A percentile compares a stretch with the other conserved stretches of the same genome.
Evolutionary conservation across 2,113 vertebrate species (phyloP).

Genomic region (Morone chrysops): DNA sequence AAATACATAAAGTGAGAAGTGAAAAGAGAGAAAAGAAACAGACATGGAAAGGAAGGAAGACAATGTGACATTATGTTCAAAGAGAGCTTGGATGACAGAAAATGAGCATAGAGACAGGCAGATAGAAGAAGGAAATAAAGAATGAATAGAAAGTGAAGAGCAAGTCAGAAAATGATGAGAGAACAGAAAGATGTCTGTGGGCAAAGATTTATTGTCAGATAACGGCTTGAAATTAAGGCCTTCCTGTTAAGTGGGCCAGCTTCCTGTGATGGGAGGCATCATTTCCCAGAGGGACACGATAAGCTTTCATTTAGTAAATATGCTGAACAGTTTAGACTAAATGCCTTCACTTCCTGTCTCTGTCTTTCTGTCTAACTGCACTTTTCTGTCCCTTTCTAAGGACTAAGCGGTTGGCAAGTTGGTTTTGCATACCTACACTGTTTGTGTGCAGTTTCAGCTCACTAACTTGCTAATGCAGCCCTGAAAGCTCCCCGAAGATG

Average conservation of each 20-base stretch:
- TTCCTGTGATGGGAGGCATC: conserved; percentile 55
- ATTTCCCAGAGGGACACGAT: conserved; percentile 40
- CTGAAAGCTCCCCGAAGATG: conserved; percentile 44
- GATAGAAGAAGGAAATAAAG: neutral
- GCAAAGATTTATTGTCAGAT: conserved; percentile 46
- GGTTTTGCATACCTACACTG: conserved; percentile 40
- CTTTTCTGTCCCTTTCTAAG: conserved; percentile 27
- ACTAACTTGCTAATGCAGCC: conserved; percentile 40
- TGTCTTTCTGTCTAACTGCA: conserved; percentile 15
- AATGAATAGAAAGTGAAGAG: conserved; percentile 13
- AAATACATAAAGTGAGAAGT: conserved; percentile 6
- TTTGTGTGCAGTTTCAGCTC: conserved; percentile 60
- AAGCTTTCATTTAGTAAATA: conserved; percentile 55
- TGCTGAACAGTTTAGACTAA: conserved; percentile 40
- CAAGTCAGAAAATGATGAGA: conserved; percentile 10
- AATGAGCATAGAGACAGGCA: neutral
- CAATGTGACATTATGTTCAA: conserved; percentile 20
- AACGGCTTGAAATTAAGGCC: conserved; percentile 35
- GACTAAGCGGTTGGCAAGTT: conserved; percentile 6
- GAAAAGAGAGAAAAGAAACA: conserved; percentile 6
- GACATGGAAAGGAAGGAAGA: conserved; percentile 4
- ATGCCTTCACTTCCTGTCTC: conserved; percentile 53
- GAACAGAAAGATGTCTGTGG: conserved; percentile 35
- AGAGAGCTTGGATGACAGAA: conserved; percentile 9
- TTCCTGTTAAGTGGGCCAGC: conserved; percentile 55